phyloP scores from a whole-genome alignment of 2,797 vertebrate species.

The Anisognathus igniventris region DNA sequence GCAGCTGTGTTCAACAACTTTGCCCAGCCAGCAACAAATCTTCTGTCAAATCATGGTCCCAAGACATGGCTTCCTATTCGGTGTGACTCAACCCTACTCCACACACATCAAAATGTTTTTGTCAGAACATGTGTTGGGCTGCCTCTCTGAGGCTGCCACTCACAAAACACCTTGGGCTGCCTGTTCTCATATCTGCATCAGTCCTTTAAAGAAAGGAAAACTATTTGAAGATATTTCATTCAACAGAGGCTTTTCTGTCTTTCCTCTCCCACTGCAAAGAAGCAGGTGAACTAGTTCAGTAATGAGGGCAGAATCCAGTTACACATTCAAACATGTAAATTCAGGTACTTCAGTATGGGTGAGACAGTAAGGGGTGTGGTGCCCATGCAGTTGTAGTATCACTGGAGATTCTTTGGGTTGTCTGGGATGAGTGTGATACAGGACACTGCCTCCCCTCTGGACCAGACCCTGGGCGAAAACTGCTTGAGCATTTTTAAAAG shows the following conservation, averaged over 20 bases:
- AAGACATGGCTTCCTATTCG: neutral
- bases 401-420: neutral
- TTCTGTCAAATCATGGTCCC: slow-evolving; percentile 52
- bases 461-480: neutral
- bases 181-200: neutral
- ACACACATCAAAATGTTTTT: slow-evolving; percentile 22
- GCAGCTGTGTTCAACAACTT: slow-evolving; percentile 50
- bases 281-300: neutral
- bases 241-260: neutral
- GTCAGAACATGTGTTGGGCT: neutral
- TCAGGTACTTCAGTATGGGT: neutral
- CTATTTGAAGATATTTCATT: neutral
- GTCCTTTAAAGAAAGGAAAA: neutral
- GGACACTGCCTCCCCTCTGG: neutral
- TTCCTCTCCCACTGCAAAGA: neutral
- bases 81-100: slow-evolving; percentile 21
- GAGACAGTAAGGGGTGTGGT: neutral
- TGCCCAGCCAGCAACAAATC: slow-evolving; percentile 48
- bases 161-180: neutral
- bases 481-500: neutral
- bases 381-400: neutral
- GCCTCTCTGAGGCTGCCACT: neutral
- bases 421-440: neutral
- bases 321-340: neutral
- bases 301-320: neutral